Percentiles rank a stretch among this genome's conserved stretches.
Conservation (phyloP, 2,113 vertebrate genomes). For the Pogonocichla stellata region DNA sequence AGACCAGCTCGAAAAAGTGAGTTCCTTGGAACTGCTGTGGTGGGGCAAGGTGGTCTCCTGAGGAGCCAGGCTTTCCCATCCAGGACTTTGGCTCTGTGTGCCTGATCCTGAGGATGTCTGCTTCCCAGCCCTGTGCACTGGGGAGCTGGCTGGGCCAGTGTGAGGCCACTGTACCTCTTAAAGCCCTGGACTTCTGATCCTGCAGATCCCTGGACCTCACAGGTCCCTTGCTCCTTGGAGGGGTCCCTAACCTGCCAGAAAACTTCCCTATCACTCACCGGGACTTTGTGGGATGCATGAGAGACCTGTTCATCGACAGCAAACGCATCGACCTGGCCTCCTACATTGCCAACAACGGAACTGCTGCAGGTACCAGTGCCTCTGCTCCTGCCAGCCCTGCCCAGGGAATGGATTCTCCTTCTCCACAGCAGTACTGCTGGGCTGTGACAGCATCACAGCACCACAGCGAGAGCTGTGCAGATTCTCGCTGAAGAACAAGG, state of each 20-base stretch:
- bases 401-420: not conserved
- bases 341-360: slow-evolving; percentile 95
- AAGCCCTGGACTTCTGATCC: not conserved
- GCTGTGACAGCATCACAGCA: not conserved
- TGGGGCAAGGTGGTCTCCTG: not conserved
- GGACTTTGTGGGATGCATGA: slow-evolving; percentile 96
- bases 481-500: not conserved
- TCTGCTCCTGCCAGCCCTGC: not conserved
- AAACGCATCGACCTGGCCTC: slow-evolving; percentile 89
- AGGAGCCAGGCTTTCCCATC: not conserved
- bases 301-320: slow-evolving; percentile 92
- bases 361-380: slow-evolving; percentile 79
- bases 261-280: slow-evolving; percentile 91
- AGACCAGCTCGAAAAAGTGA: slow-evolving; percentile 98
- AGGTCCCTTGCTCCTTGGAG: slow-evolving; percentile 93
- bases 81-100: not conserved
- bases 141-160: not conserved
- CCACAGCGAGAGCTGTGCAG: not conserved
- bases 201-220: slow-evolving; percentile 94
- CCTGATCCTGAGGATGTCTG: not conserved
- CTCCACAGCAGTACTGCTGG: not conserved
- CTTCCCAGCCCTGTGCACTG: not conserved
- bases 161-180: not conserved
- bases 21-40: not conserved
- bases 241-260: slow-evolving; percentile 94